Percentiles rank a stretch among this genome's conserved stretches.
Conservation (phyloP, 2,113 vertebrate species). For the Connochaetes taurinus region DNA sequence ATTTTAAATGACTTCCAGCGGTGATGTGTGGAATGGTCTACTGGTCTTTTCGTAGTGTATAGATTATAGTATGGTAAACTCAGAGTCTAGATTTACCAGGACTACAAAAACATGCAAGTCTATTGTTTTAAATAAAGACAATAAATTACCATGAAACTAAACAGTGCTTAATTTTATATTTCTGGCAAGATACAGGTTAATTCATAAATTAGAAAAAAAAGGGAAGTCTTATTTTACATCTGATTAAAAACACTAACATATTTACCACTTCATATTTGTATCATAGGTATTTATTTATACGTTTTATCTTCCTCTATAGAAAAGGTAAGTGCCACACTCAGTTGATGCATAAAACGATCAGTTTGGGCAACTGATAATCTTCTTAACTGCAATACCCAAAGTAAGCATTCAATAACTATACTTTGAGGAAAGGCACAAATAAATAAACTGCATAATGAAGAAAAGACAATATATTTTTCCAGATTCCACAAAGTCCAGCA, state of each 20-base stretch:
- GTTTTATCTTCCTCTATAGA: neutral
- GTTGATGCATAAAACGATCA: neutral
- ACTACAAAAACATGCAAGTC: neutral
- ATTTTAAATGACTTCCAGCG: neutral
- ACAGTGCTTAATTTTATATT: neutral
- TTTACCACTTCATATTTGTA: neutral
- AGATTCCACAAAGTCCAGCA: neutral
- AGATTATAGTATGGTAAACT: neutral
- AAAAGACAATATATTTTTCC: neutral
- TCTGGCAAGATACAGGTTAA: neutral
- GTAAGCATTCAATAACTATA: neutral
- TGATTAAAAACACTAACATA: neutral
- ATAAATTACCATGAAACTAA: conserved; percentile 18
- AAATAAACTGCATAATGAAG: neutral
- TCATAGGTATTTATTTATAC: neutral
- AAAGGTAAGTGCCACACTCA: neutral
- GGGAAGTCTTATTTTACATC: neutral
- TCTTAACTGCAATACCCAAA: neutral
- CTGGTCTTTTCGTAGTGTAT: neutral
- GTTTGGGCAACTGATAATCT: neutral
- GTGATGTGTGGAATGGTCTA: neutral
- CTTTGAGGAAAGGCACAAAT: neutral
- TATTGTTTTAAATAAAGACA: conserved; percentile 32
- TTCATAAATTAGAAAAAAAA: neutral
- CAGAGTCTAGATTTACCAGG: neutral